Conservation (phyloP, 2,113 vertebrate genomes). For the Pomatorhinus ruficollis region DNA sequence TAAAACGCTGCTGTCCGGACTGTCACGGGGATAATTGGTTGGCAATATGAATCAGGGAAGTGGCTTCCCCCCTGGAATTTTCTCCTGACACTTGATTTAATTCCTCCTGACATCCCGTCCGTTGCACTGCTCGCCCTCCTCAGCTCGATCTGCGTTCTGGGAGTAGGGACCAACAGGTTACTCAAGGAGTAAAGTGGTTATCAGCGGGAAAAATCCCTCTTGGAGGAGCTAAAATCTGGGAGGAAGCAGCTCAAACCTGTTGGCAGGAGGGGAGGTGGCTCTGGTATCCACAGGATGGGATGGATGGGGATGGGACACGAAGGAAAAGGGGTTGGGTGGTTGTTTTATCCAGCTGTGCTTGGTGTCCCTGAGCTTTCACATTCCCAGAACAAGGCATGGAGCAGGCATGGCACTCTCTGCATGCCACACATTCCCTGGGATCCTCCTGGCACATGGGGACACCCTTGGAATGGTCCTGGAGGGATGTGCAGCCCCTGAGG, state of each 20-base stretch:
- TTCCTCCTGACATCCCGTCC: not conserved
- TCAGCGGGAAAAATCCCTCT: not conserved
- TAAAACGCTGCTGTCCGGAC: not conserved
- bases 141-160: not conserved
- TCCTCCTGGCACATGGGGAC: not conserved
- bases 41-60: slow-evolving; percentile 18
- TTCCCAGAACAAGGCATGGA: rapidly evolving
- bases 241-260: not conserved
- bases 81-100: slow-evolving; percentile 35
- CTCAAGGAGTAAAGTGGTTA: not conserved
- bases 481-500: not conserved
- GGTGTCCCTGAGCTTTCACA: rapidly evolving
- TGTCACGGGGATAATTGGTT: slow-evolving; percentile 6
- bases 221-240: not conserved
- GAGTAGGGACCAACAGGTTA: not conserved
- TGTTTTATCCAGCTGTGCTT: not conserved
- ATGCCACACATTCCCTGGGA: rapidly evolving
- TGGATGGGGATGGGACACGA: too few species aligned
- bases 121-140: not conserved
- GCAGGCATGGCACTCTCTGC: rapidly evolving
- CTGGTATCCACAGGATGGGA: rapidly evolving
- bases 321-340: not conserved
- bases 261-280: rapidly evolving
- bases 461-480: rapidly evolving
- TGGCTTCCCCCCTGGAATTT: slow-evolving; percentile 27